phyloP scores from a whole-genome alignment of 2,888 invertebrate genomes.

The Mesodorylaimus sp. region DNA sequence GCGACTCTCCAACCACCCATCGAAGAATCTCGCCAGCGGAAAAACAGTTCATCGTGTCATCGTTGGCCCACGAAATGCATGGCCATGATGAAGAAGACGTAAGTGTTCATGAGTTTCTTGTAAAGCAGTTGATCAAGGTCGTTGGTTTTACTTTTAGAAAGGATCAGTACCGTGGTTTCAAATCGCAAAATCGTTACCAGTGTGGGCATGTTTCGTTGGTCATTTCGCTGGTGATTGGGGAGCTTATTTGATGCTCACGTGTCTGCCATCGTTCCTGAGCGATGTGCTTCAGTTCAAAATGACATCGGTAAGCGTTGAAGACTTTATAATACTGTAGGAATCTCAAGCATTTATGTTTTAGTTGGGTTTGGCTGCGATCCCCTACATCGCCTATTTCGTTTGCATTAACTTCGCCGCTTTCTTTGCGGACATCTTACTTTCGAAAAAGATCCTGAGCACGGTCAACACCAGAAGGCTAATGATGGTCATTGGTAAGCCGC shows the following conservation, averaged over 20 bases:
- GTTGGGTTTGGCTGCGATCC: conserved; percentile 27
- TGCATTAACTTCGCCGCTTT: conserved; percentile 26
- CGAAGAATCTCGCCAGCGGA: conserved; percentile 39
- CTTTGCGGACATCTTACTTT: conserved; percentile 22
- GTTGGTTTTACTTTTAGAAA: conserved; percentile 16
- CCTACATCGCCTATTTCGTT: conserved; percentile 27
- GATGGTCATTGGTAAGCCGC: conserved; percentile 21
- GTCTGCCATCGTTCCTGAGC: conserved; percentile 33
- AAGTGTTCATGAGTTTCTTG: neutral
- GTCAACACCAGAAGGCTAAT: conserved; percentile 26
- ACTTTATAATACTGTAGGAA: neutral
- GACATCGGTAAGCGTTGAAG: neutral
- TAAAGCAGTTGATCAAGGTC: neutral
- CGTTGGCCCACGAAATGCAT: conserved; percentile 15
- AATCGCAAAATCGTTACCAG: conserved; percentile 29
- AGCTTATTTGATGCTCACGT: conserved; percentile 35
- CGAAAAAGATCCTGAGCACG: conserved; percentile 19
- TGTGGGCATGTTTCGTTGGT: conserved; percentile 33
- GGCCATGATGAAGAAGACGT: neutral
- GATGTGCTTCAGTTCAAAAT: conserved; percentile 22
- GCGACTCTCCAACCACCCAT: conserved; percentile 41
- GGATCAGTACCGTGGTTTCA: conserved; percentile 31
- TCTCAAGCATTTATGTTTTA: conserved; percentile 14
- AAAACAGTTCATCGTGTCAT: conserved; percentile 20
- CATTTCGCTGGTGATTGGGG: conserved; percentile 38